Base-by-base conservation (phyloP, 2,888 invertebrate species). In the Calameuta filiformis region DNA sequence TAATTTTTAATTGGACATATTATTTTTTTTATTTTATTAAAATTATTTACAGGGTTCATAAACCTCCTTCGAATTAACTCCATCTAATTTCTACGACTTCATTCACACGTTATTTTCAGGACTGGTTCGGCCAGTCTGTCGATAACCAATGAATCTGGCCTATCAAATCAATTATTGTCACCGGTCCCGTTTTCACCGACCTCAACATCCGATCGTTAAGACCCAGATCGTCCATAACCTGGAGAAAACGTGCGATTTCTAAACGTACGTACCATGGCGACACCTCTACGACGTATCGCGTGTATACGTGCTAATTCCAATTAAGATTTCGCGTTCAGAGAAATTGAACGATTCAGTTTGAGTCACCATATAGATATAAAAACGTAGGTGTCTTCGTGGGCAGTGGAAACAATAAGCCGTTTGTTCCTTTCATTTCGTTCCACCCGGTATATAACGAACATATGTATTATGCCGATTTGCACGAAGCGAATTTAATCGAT, bases 101-200 rank as follows among this genome's bases (percentile, higher is more conserved):
- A 0, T 40, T 40, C 40, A 40, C 77, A 76, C 73, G 74, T 75
- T 69, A 74, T 35, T 74, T 40, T 23, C 15, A 69, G 34, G 75
- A 77, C 73, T 76, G 31, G 77, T 76, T 40, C 73, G 1, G 15
- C 33, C 68, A 56, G 68, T 73, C 40, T 40, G 40, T 68, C n/a
- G 73, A 73, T 4, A 34, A 31, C 69, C 73, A 68, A 68, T 69
- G 76, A 68, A 76, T 68, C 73, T 15, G 76, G 73, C 56, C 75
- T 68, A 75, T 77, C 71, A 73, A 80, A 80, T 80, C 79, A 77
- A 80, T 79, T 79, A 79, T 78, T 73, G 75, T 74, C 78, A 71
- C n/a, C 73, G 34, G 33, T 75, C 34, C 40, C 37, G 75, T 40
- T 75, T 35, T 68, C 34, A 68, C 35, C 30, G 30, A 73, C 73